Percentiles rank a stretch among this genome's conserved stretches.
Evolutionary conservation across 2,113 vertebrate species (phyloP).

Genomic region (Electrona antarctica): DNA sequence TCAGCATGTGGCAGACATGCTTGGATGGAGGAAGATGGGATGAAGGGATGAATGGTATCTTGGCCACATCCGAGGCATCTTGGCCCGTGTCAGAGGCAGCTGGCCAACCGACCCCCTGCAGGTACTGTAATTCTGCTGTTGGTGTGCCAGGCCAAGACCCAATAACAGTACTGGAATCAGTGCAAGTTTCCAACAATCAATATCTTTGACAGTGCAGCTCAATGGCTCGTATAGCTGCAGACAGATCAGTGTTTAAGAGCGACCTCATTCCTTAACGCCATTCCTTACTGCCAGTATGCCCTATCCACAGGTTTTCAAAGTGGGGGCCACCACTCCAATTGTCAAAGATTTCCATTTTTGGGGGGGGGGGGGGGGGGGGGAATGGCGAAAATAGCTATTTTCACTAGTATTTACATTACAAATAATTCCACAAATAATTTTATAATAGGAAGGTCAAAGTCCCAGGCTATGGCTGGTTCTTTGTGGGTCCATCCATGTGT

Average conservation of each 20-base stretch:
- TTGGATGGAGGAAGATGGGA: slow-evolving; percentile 3
- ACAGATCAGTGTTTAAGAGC: slow-evolving; percentile 5
- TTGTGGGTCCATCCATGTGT: not conserved
- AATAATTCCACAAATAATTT: no score
- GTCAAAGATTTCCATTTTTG: not conserved
- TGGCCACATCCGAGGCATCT: slow-evolving; percentile 4
- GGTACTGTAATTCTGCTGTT: slow-evolving; percentile 16
- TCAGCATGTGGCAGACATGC: slow-evolving; percentile 9
- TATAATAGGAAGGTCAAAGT: no score
- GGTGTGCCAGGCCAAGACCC: slow-evolving; percentile 31
- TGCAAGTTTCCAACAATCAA: slow-evolving; percentile 10
- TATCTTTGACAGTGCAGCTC: slow-evolving; percentile 23
- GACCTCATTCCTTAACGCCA: slow-evolving; percentile 8
- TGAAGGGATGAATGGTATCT: slow-evolving; percentile 10
- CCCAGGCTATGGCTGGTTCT: no score
- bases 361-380: not conserved
- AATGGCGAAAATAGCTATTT: no score
- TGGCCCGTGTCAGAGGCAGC: slow-evolving; percentile 14
- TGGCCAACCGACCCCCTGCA: slow-evolving; percentile 22
- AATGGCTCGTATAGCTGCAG: slow-evolving; percentile 33
- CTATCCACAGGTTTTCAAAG: no score
- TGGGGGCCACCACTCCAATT: no score
- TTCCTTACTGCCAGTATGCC: no score
- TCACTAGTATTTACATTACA: no score
- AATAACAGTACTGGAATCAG: slow-evolving; percentile 40